Evolutionary conservation across 2,113 vertebrate species (phyloP).

Genomic region (Benitochromis conjunctus): DNA sequence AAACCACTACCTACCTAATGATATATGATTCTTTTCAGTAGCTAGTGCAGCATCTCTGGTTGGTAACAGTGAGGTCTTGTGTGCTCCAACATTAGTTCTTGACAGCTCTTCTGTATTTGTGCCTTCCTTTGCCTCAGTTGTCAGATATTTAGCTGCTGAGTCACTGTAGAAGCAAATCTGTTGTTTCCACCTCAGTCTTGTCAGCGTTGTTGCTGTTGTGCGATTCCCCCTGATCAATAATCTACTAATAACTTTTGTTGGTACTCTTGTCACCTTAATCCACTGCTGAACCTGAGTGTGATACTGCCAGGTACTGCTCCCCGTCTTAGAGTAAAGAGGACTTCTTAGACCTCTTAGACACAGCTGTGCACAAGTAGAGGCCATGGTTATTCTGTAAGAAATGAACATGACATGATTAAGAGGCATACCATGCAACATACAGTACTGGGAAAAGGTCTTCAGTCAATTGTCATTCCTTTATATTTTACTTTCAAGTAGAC

Average conservation of each 20-base stretch:
- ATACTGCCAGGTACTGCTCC: neutral
- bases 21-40: neutral
- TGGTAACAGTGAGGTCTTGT: neutral
- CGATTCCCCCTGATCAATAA: neutral
- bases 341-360: slow-evolving; percentile 47
- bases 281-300: neutral
- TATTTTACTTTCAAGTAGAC: neutral
- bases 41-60: neutral
- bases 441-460: neutral
- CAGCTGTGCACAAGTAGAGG: slow-evolving; percentile 29
- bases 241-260: neutral
- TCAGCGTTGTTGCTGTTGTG: neutral
- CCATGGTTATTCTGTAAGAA: slow-evolving; percentile 46
- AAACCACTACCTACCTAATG: slow-evolving; percentile 26
- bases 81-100: neutral
- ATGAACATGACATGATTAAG: neutral
- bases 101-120: neutral
- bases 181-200: slow-evolving; percentile 5
- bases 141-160: neutral
- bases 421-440: neutral
- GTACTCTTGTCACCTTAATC: neutral
- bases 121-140: neutral
- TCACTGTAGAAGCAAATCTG: slow-evolving; percentile 27
- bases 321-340: slow-evolving; percentile 25
- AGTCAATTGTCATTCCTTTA: neutral